Conservation (phyloP, 2,113 vertebrate genomes). For the Lophochroa leadbeateri region DNA sequence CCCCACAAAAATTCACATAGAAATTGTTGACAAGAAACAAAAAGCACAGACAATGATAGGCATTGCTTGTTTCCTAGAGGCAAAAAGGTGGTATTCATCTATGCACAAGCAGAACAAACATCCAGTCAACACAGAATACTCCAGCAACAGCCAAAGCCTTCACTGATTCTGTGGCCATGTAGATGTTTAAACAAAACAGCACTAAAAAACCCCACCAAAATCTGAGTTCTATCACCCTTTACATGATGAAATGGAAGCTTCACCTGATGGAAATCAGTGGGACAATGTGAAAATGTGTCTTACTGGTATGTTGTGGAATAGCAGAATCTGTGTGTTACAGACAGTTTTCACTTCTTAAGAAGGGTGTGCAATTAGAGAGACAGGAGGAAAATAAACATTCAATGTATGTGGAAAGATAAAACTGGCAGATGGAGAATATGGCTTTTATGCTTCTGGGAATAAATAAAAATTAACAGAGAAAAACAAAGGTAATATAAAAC, state of each 20-base stretch:
- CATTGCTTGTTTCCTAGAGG: neutral
- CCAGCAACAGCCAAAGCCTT: neutral
- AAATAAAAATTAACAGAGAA: slow-evolving; percentile 39
- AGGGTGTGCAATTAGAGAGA: neutral
- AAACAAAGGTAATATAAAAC: slow-evolving; percentile 15
- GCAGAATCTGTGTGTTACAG: neutral
- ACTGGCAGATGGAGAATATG: neutral
- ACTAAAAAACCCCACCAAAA: neutral
- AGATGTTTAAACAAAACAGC: neutral
- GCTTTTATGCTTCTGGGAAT: slow-evolving; percentile 10
- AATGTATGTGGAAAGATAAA: neutral
- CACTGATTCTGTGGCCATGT: neutral
- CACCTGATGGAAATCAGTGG: neutral
- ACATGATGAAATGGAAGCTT: neutral
- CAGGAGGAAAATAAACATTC: neutral
- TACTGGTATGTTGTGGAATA: neutral
- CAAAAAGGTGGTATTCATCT: neutral
- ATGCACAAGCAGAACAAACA: neutral
- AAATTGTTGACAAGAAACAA: slow-evolving; percentile 42
- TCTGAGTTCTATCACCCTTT: neutral
- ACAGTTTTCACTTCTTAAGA: neutral
- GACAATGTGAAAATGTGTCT: neutral
- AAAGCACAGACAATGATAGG: neutral
- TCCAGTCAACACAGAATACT: neutral
- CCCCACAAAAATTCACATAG: slow-evolving; percentile 32